Conservation (phyloP, 2,888 invertebrate species). For the Spisula subtruncata region DNA sequence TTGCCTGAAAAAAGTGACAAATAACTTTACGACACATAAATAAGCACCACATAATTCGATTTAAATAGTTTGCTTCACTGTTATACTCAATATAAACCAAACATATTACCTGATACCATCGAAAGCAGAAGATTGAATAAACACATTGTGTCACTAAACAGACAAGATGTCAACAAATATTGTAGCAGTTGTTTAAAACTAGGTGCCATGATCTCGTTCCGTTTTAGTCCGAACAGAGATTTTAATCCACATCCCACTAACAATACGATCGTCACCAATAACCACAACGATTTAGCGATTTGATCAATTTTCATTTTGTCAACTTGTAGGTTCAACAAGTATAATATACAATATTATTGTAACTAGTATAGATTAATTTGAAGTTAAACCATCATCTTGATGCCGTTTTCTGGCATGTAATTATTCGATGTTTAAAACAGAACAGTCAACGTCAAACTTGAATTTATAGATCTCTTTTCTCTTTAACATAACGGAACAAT, state of each 20-base stretch:
- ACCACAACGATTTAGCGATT: not conserved
- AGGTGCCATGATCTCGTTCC: constrained; percentile 1
- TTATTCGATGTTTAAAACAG: too few species aligned
- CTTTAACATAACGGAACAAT: not conserved
- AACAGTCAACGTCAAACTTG: too few species aligned
- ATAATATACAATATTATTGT: not conserved
- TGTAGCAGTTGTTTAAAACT: constrained; percentile 14
- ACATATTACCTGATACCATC: not conserved
- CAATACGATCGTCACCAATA: not conserved
- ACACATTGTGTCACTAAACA: constrained; percentile 12
- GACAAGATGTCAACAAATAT: constrained; percentile 14
- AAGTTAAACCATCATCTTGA: too few species aligned
- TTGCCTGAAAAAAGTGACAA: too few species aligned
- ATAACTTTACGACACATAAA: too few species aligned
- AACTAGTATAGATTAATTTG: not conserved
- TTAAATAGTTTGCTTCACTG: too few species aligned
- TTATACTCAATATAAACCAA: not conserved
- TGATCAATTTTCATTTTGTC: not conserved
- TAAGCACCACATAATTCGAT: too few species aligned
- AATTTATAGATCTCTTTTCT: too few species aligned
- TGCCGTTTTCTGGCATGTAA: too few species aligned
- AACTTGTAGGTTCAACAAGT: not conserved
- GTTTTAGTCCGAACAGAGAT: not conserved
- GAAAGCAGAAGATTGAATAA: constrained; percentile 10
- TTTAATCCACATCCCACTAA: constrained; percentile 2